Evolutionary conservation across 2,113 vertebrate genomes (phyloP).

Genomic region (Corvus hawaiiensis): DNA sequence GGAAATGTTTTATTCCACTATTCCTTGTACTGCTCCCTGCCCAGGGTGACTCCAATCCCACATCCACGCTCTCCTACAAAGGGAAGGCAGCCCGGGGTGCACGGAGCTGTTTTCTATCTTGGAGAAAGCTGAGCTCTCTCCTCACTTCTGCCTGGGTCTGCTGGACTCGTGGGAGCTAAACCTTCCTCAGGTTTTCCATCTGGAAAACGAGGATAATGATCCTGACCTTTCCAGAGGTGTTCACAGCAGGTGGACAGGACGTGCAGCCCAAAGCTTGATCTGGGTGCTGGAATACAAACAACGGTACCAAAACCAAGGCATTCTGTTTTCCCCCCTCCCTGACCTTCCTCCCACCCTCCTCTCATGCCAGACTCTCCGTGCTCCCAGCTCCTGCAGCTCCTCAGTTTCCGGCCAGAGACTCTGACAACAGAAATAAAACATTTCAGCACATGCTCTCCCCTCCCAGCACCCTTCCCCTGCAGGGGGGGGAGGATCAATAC

Average conservation of each 20-base stretch:
- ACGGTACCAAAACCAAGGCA: neutral
- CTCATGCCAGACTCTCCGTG: neutral
- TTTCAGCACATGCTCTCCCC: neutral
- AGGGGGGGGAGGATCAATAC: neutral
- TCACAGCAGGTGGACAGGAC: neutral
- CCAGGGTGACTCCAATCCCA: neutral
- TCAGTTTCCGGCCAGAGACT: neutral
- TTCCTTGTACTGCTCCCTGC: neutral
- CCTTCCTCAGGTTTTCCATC: neutral
- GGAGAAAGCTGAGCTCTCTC: neutral
- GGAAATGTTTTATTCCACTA: neutral
- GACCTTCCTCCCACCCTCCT: neutral
- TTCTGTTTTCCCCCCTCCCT: neutral
- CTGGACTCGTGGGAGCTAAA: neutral
- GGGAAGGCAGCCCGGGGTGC: neutral
- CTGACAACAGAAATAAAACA: conserved; percentile 1
- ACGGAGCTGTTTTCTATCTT: neutral
- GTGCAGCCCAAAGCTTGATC: neutral
- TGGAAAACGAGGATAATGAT: neutral
- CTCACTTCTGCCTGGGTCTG: neutral
- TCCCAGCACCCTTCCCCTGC: neutral
- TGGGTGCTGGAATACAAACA: neutral
- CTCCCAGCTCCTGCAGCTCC: neutral
- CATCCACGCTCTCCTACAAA: neutral
- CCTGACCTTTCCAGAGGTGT: neutral